phyloP scores from a whole-genome alignment of 1,140 invertebrate genomes.

The Drosophila navojoa region DNA sequence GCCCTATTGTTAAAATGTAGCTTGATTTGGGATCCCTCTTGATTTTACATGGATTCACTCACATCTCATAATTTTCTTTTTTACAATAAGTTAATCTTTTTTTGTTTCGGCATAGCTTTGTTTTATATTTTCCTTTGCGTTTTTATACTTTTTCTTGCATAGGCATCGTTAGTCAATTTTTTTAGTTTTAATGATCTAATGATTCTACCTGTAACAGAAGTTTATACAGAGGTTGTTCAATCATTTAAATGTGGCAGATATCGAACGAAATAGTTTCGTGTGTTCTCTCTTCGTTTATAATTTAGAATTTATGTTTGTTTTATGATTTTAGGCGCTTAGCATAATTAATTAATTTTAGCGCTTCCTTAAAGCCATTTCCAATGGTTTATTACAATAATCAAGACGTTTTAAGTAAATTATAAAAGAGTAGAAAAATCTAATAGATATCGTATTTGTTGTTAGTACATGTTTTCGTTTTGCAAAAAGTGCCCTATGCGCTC shows the following conservation, averaged over 20 bases:
- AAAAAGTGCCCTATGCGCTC: conserved; percentile 81
- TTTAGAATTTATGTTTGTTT: conserved; percentile 5
- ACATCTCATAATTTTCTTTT: conserved; percentile 31
- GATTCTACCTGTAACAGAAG: conserved; percentile 35
- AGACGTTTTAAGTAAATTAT: conserved; percentile 77
- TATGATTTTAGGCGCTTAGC: conserved; percentile 67
- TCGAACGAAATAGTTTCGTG: conserved; percentile 60
- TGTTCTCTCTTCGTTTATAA: conserved; percentile 28
- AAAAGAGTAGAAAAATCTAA: conserved; percentile 83
- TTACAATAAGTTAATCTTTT: conserved; percentile 80
- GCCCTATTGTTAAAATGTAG: conserved; percentile 61
- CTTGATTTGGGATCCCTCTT: conserved; percentile 53
- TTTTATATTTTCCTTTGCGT: conserved; percentile 23
- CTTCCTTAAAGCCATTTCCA: conserved; percentile 59
- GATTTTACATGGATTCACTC: conserved; percentile 25
- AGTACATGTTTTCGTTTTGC: conserved; percentile 67
- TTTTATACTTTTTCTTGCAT: conserved; percentile 54
- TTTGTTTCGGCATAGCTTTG: conserved; percentile 30
- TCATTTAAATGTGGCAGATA: conserved; percentile 49
- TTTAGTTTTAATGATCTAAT: conserved; percentile 63
- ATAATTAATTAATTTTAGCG: conserved; percentile 62
- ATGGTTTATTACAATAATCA: conserved; percentile 64
- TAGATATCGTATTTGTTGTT: conserved; percentile 63
- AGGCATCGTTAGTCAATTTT: conserved; percentile 68
- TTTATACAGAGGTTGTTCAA: conserved; percentile 29